Base-by-base conservation (phyloP, 2,888 invertebrate genomes). In the Pollenia amentaria region DNA sequence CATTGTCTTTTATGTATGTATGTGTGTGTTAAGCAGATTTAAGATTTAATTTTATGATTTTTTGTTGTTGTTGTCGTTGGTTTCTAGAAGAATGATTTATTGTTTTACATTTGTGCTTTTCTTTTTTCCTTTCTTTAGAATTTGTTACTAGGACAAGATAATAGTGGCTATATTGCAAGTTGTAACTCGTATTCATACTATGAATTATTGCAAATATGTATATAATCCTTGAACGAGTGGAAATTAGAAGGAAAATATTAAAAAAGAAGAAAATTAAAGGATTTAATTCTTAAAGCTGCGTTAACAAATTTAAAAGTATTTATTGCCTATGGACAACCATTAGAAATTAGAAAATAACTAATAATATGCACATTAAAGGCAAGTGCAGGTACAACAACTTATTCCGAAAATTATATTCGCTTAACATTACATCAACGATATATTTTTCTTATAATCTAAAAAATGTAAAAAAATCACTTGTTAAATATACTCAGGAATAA, bases 31-130 rank as follows among this genome's bases (percentile, higher is more conserved):
- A 65, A 55, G 53, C 67, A 57, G 55, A 76, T 64, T 64, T 55
- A 64, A 62, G 70, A 73, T 73, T 57, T 81, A 65, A 65, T 69
- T 75, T 51, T 73, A 46, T 67, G 38, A 38, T 67, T 79, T 60
- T 62, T 75, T 55, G n/a, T 65, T 48, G 29, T 29, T 29, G 29
- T 3, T 29, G 29, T 46, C 4, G 14, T 62, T 75, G 57, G n/a
- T 48, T 64, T 69, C 12, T 16, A 51, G 16, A 42, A 57, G 64
- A 72, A 72, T 87, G 79, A 84, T 87, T 87, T 87, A 87, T 87
- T 80, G 67, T 55, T 55, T 57, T 62, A 82, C 73, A 64, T 76
- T 65, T 80, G 69, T 67, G 2, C 6, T 21, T 65, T 60, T 62
- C 8, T 60, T 67, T 69, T 29, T 40, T 77, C 44, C 53, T 67